Evolutionary conservation across 2,797 vertebrate species (phyloP), one percentile per base, ranked within the genome.

Genomic region (Xiphorhynchus erythropygius): DNA sequence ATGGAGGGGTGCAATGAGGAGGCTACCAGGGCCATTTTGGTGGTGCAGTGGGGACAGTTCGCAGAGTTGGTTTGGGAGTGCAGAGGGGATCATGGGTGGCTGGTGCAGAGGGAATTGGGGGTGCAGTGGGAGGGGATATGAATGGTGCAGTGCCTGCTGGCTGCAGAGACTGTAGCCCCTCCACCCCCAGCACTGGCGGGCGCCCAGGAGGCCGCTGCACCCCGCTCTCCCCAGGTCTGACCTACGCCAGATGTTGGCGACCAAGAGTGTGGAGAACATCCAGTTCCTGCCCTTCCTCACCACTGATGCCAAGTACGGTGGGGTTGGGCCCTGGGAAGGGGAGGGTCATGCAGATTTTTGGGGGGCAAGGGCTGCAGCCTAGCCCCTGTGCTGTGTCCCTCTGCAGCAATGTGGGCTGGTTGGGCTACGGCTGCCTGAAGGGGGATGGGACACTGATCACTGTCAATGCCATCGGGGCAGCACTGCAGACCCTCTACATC

Each of bases 371-470:
- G 77, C 62, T 82, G 53, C 47, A 88, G 53, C 15, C 4, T 3
- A 53, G 22, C 6, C 2, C 56, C 13, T 39, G 47, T 75, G 53
- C 68, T 12, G 23, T 37, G 13, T 76, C 87, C 68, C 94, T 68
- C 94, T 83, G 80, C 97, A 99, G 99, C 96, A 99, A 99, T 98
- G 94, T 99, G 62, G 98, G 99, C 62, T 99, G 99, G 99, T 91
- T 99, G 93, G 99, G 98, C 96, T 99, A 99, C 7, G 99, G 99
- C 62, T 88, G 97, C 21, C 96, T 99, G 95, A 99, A 99, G 96
- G 93, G 28, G 3, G 99, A 99, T 10, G 91, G 97, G 52, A 99
- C 99, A 0, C 91, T 99, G 56, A 89, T 99, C 56, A 12, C 97
- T 0, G 99, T 99, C 85, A 99, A 99, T 68, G 10, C 95, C 5